phyloP scores from a whole-genome alignment of 2,888 invertebrate species.

The Pollenia angustigena region DNA sequence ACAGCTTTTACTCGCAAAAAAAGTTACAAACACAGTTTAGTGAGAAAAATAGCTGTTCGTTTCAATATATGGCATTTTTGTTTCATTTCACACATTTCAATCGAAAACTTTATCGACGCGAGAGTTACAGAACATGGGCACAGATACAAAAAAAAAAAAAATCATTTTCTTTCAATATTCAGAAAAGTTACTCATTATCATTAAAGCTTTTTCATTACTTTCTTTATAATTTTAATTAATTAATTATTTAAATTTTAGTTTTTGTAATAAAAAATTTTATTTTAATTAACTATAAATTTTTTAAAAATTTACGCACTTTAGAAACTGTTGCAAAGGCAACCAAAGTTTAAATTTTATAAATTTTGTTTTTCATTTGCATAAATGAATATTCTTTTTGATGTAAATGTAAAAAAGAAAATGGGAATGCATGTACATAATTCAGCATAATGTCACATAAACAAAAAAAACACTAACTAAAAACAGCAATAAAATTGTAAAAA shows the following conservation, averaged over 20 bases:
- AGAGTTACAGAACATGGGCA: too few relatives aligned
- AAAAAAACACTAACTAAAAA: neutral
- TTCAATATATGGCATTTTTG: too few relatives aligned
- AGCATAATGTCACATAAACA: slow-evolving; percentile 43
- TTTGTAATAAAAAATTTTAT: neutral
- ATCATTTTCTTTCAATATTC: neutral
- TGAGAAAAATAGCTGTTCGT: too few relatives aligned
- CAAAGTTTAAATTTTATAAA: neutral
- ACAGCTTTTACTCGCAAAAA: too few relatives aligned
- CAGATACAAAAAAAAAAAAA: too few relatives aligned
- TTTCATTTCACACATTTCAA: too few relatives aligned
- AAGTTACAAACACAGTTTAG: too few relatives aligned
- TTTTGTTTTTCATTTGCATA: slow-evolving; percentile 30
- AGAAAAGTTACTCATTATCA: neutral
- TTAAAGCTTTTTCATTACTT: slow-evolving; percentile 6
- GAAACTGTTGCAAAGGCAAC: neutral
- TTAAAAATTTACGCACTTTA: slow-evolving; percentile 10
- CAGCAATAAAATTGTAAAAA: neutral
- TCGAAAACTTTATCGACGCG: too few relatives aligned
- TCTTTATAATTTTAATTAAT: neutral
- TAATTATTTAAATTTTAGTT: neutral
- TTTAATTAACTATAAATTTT: slow-evolving; percentile 8
- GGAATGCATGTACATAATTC: slow-evolving; percentile 66
- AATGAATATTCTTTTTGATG: slow-evolving; percentile 50
- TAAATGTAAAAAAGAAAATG: slow-evolving; percentile 21